phyloP scores from a whole-genome alignment of 2,888 invertebrate genomes.

The Anoncus sp. region DNA sequence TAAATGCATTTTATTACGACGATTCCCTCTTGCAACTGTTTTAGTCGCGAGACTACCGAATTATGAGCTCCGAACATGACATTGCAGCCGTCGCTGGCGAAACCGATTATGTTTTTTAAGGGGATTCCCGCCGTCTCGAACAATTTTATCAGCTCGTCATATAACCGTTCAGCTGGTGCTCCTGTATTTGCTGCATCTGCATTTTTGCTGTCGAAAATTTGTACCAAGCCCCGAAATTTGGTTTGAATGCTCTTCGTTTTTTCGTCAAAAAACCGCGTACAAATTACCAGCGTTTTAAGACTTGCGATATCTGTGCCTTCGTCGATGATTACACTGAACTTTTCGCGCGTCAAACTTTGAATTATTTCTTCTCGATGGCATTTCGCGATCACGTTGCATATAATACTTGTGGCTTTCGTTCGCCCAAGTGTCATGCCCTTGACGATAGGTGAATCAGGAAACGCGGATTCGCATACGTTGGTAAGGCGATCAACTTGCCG shows the following conservation, averaged over 20 bases:
- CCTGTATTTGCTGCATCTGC: not conserved
- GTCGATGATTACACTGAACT: conserved; percentile 4
- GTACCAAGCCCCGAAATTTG: conserved; percentile 14
- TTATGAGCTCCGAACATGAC: conserved; percentile 25
- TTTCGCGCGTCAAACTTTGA: not conserved
- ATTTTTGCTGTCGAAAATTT: conserved; percentile 9
- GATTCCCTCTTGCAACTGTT: conserved; percentile 9
- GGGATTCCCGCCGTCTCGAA: conserved; percentile 5
- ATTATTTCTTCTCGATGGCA: not conserved
- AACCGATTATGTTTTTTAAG: conserved; percentile 19
- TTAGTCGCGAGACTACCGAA: conserved; percentile 29
- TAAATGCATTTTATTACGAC: conserved; percentile 31
- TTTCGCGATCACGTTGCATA: not conserved
- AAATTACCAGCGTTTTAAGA: conserved; percentile 7
- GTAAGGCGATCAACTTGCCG: conserved; percentile 1
- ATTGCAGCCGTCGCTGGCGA: conserved; percentile 26
- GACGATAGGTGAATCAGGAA: conserved; percentile 3
- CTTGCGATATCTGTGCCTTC: conserved; percentile 9
- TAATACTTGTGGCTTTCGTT: conserved; percentile 9
- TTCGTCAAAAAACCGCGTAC: conserved; percentile 8
- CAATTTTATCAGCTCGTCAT: conserved; percentile 13
- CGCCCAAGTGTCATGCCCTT: conserved; percentile 7
- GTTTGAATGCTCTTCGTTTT: not conserved
- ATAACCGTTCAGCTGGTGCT: conserved; percentile 19
- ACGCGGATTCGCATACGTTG: conserved; percentile 5